These are phyloP conservation scores for Drosophila koepferae DNA, from an alignment of 2,888 invertebrate species.

Conservation along the genomic window DNA sequence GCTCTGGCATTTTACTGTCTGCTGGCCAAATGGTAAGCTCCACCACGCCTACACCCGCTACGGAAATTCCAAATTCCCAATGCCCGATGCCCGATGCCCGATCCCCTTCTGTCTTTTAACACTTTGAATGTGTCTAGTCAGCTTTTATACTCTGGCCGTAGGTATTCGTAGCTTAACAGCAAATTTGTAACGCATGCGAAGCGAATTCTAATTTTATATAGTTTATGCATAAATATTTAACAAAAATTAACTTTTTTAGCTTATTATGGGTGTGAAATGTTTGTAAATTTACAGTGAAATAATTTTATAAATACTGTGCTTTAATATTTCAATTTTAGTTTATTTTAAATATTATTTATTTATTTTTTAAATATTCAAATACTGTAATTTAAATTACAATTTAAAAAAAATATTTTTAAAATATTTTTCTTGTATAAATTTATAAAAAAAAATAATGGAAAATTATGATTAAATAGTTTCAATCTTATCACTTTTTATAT, in stretches of 20 bases:
- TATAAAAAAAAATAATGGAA: too few relatives aligned
- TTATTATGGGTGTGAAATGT: not conserved
- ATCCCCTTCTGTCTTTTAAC: slow-evolving; percentile 73
- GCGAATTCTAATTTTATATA: not conserved
- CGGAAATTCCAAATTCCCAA: slow-evolving; percentile 23
- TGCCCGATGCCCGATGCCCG: slow-evolving; percentile 26
- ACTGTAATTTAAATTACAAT: too few relatives aligned
- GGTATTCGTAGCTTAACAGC: not conserved
- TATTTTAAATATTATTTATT: not conserved
- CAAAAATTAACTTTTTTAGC: not conserved
- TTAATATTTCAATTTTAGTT: too few relatives aligned
- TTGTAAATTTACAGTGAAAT: not conserved
- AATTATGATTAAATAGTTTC: not conserved
- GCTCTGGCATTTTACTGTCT: slow-evolving; percentile 69
- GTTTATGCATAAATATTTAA: not conserved
- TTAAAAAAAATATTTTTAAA: too few relatives aligned
- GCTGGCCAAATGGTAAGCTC: slow-evolving; percentile 73
- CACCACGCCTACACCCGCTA: not conserved
- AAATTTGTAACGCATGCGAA: not conserved
- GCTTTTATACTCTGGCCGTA: slow-evolving; percentile 5
- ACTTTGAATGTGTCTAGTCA: slow-evolving; percentile 51
- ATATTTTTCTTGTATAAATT: too few relatives aligned
- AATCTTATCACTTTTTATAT: not conserved
- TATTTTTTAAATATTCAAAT: too few relatives aligned
- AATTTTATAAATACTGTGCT: not conserved